Base-by-base conservation (phyloP, 2,797 vertebrate genomes). In the Muraenolepis orangiensis region DNA sequence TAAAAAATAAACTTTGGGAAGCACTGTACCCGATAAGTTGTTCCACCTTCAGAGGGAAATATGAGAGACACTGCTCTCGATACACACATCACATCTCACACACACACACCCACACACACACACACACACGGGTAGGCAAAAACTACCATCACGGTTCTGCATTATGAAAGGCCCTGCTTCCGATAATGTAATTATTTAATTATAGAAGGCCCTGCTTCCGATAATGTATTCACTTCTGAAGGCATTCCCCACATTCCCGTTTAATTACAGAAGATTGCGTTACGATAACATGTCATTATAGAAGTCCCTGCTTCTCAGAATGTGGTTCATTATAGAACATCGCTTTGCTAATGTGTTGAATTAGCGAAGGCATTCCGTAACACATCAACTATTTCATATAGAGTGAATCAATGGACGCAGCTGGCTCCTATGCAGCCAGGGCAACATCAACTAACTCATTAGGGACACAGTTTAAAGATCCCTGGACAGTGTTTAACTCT, bases 1-100 rank as follows among this genome's bases (percentile, higher is more conserved):
- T 76, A 90, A 68, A 90, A 88, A 88, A 88, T 94, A 94, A 96
- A 97, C 95, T 96, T 95, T 98, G 96, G 95, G 96, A 97, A 96
- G 97, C 96, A 95, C 96, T 97, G 97, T 96, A 87, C 97, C 96
- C 96, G 96, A 98, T 95, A 98, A 98, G 96, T 94, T 93, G 84
- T 92, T 96, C 96, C 96, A 98, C 96, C 93, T 85, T 93, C n/a
- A n/a, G 78, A 96, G 96, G 97, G 96, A 96, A 96, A 97, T 97
- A 97, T 94, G 93, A 90, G 90, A 93, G 91, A 77, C 93, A 88
- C 92, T 94, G 93, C 91, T 87, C 92, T 30, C 92, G 91, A 93
- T 93, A 94, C 87, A 92, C 87, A 83, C 72, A 80, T 70, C 69
- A 68, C 69, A 78, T n/a, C 87, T 75, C 80, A 72, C 92, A 92